A percentile compares a stretch with the other conserved stretches of the same genome.
These are phyloP conservation scores for Bubalus kerabau DNA, from an alignment of 2,113 vertebrate genomes.

Conservation along the genomic window DNA sequence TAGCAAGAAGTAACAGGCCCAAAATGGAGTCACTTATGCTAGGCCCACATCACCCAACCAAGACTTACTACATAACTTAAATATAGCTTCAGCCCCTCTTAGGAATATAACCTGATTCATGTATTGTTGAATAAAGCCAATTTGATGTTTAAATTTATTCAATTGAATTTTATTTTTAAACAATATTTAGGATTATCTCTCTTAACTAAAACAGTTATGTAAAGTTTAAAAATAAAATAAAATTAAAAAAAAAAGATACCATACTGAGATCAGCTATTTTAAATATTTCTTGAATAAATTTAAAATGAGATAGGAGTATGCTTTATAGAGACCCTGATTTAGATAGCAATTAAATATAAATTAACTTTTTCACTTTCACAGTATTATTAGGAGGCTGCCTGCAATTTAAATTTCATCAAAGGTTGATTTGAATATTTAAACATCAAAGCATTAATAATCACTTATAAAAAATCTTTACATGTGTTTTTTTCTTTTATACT, in stretches of 20 bases:
- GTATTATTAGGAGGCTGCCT: conserved; percentile 40
- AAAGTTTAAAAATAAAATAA: no score
- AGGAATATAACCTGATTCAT: background rate
- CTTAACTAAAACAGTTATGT: no score
- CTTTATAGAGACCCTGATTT: conserved; percentile 37
- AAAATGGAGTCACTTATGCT: background rate
- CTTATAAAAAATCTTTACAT: conserved; percentile 37
- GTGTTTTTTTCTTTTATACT: conserved; percentile 21
- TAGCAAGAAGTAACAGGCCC: background rate
- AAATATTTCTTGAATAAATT: conserved; percentile 43
- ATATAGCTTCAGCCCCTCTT: background rate
- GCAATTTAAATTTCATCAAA: conserved; percentile 57
- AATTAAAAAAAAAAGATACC: background rate
- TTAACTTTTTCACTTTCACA: conserved; percentile 55
- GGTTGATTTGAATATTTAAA: conserved; percentile 53
- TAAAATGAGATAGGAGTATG: conserved; percentile 5
- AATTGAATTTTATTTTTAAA: background rate
- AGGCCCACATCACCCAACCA: background rate
- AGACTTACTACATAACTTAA: background rate
- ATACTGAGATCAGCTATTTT: conserved; percentile 17
- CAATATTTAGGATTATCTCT: background rate
- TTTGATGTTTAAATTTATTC: background rate
- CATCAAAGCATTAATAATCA: conserved; percentile 61
- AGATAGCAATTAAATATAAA: conserved; percentile 64
- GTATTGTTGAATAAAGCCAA: background rate